A percentile compares a stretch with the other conserved stretches of the same genome.
Evolutionary conservation across 2,888 invertebrate genomes (phyloP).

Genomic region (Pheosia tremula): DNA sequence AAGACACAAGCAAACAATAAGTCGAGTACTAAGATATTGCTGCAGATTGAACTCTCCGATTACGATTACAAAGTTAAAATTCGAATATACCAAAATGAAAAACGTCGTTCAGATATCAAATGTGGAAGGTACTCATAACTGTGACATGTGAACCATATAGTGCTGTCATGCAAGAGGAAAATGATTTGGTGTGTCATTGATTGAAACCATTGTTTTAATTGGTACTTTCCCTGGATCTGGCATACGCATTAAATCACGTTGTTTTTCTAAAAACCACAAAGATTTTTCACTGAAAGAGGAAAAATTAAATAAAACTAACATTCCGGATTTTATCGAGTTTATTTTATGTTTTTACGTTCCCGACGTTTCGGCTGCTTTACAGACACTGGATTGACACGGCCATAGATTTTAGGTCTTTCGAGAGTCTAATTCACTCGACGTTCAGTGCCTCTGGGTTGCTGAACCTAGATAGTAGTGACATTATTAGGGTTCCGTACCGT

Average conservation of each 20-base stretch:
- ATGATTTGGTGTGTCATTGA: not conserved
- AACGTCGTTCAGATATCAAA: not conserved
- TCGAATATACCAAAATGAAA: not conserved
- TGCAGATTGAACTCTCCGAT: not conserved
- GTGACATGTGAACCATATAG: not conserved
- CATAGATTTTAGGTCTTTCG: too few species aligned
- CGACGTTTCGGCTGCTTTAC: too few species aligned
- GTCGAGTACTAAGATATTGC: not conserved
- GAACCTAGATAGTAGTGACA: too few species aligned
- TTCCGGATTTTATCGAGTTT: too few species aligned
- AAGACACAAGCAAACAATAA: not conserved
- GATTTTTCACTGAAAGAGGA: not conserved
- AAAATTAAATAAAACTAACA: not conserved
- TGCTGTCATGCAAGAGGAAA: not conserved
- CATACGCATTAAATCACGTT: not conserved
- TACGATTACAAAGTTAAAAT: not conserved
- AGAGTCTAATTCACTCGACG: too few species aligned
- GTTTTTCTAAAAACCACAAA: too few species aligned
- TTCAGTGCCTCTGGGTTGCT: too few species aligned
- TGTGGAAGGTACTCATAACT: not conserved
- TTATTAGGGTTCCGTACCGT: too few species aligned
- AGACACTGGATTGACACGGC: too few species aligned
- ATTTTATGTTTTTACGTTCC: too few species aligned
- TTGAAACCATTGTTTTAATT: not conserved
- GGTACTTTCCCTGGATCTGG: not conserved